Evolutionary conservation across 2,888 invertebrate genomes (phyloP).

Genomic region (Crossocerus cetratus): DNA sequence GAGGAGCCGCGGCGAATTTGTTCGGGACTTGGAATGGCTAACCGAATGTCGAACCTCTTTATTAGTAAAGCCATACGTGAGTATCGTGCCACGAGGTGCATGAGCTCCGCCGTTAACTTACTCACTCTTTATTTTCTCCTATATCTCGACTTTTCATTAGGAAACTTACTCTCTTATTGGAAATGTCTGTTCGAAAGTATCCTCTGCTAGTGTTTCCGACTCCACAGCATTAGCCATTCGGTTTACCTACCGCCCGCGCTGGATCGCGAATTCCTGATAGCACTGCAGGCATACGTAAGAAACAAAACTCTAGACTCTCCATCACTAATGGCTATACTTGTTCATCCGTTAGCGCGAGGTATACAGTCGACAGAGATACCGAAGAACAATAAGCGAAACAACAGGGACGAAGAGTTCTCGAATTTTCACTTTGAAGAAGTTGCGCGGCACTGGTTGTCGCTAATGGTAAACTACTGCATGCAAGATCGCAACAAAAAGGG

Average conservation of each 20-base stretch:
- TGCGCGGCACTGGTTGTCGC: background rate
- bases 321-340: too few relatives aligned
- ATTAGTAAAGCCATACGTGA: background rate
- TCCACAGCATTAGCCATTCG: too few relatives aligned
- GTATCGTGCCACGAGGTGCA: background rate
- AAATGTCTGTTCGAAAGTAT: too few relatives aligned
- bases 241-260: too few relatives aligned
- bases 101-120: background rate
- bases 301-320: too few relatives aligned
- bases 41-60: background rate
- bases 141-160: too few relatives aligned
- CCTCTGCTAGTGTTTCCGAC: too few relatives aligned
- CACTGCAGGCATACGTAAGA: too few relatives aligned
- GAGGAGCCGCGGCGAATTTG: constrained; percentile 16
- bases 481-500: background rate
- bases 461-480: background rate
- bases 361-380: background rate
- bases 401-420: background rate
- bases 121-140: background rate
- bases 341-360: background rate
- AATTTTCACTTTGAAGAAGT: background rate
- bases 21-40: constrained; percentile 18
- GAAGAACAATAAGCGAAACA: background rate
- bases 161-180: too few relatives aligned
- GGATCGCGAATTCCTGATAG: too few relatives aligned